phyloP scores from a whole-genome alignment of 2,797 vertebrate species.

The Centroberyx gerrardi region DNA sequence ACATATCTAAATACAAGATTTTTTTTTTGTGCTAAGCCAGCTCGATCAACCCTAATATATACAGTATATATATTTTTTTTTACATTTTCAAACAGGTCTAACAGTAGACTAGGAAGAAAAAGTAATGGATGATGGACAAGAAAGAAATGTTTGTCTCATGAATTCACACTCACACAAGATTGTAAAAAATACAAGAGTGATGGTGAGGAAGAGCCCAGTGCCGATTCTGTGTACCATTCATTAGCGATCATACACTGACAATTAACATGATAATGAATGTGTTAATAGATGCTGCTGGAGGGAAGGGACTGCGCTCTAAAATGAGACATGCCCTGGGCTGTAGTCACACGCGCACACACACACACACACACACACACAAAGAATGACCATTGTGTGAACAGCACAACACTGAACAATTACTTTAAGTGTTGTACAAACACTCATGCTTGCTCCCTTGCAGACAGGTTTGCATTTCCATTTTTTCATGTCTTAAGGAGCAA shows the following conservation, averaged over 20 bases:
- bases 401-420: slow-evolving; percentile 25
- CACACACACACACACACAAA: slow-evolving; percentile 21
- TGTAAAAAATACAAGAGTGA: neutral
- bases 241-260: slow-evolving; percentile 90
- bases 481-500: slow-evolving; percentile 9
- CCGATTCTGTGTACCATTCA: slow-evolving; percentile 78
- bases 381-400: slow-evolving; percentile 46
- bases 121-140: no score
- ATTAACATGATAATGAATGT: slow-evolving; percentile 93
- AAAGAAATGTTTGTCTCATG: neutral
- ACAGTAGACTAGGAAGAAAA: no score
- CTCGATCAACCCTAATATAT: no score
- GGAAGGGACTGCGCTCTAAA: slow-evolving; percentile 89
- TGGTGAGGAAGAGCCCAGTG: neutral
- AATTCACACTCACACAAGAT: slow-evolving; percentile 3
- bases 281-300: slow-evolving; percentile 91
- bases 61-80: no score
- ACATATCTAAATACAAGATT: no score
- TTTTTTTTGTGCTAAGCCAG: no score
- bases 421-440: slow-evolving; percentile 16
- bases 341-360: slow-evolving; percentile 29
- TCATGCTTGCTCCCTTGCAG: slow-evolving; percentile 5
- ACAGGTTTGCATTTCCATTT: slow-evolving; percentile 10
- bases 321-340: slow-evolving; percentile 89
- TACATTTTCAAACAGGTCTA: no score